Evolutionary conservation across 2,888 invertebrate species (phyloP).

Genomic region (Drosophila austrosaltans): DNA sequence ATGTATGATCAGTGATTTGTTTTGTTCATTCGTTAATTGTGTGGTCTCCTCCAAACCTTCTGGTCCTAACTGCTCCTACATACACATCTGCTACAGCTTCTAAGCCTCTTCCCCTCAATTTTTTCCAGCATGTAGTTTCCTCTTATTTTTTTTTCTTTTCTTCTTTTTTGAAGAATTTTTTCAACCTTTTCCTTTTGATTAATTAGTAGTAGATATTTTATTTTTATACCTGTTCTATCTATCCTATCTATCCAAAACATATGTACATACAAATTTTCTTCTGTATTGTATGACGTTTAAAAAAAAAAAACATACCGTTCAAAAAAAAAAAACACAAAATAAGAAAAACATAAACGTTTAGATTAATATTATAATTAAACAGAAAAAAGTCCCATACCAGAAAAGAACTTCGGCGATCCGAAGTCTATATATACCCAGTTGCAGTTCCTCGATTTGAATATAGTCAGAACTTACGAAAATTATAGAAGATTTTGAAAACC

Average conservation of each 20-base stretch:
- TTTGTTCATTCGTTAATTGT: slow-evolving; percentile 7
- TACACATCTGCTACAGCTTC: neutral
- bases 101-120: neutral
- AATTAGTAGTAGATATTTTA: neutral
- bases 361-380: slow-evolving; percentile 5
- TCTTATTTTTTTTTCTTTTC: too few relatives aligned
- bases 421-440: neutral
- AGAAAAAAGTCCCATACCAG: neutral
- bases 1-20: slow-evolving; percentile 5
- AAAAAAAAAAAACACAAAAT: neutral
- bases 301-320: slow-evolving; percentile 1
- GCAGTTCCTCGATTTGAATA: neutral
- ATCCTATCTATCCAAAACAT: neutral
- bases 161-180: neutral
- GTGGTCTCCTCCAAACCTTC: neutral
- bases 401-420: neutral
- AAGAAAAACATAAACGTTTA: neutral
- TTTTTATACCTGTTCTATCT: neutral
- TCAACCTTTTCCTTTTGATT: neutral
- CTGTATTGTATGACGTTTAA: slow-evolving; percentile 11
- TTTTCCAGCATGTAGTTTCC: neutral
- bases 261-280: slow-evolving; percentile 11
- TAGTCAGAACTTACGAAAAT: neutral
- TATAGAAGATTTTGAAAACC: too few relatives aligned
- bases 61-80: too few relatives aligned